These are phyloP conservation scores for Bimastos eiseni DNA, from an alignment of 2,888 invertebrate genomes.

Conservation along the genomic window DNA sequence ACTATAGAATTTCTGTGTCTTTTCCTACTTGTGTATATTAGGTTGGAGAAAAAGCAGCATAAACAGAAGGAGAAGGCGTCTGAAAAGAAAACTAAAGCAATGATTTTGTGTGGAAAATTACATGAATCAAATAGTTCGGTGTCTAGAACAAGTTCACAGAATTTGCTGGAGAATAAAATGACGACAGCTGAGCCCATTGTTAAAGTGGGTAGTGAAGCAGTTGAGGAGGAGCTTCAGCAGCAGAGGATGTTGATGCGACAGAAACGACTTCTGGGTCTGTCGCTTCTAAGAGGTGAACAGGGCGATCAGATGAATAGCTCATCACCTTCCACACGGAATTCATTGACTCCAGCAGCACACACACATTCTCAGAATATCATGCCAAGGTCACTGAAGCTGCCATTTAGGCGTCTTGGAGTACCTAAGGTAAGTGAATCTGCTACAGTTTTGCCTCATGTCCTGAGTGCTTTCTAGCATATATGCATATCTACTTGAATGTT, in stretches of 20 bases:
- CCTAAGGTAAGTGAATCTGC: background rate
- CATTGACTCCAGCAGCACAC: background rate
- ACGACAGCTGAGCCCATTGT: background rate
- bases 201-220: background rate
- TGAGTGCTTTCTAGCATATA: background rate
- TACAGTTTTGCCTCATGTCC: background rate
- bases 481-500: background rate
- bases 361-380: background rate
- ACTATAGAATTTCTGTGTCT: background rate
- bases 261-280: background rate
- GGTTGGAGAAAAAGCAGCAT: background rate
- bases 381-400: background rate
- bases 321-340: background rate
- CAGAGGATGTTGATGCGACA: conserved; percentile 28
- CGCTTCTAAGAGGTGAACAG: conserved; percentile 7
- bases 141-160: conserved; percentile 9
- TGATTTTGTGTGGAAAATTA: background rate
- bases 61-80: background rate
- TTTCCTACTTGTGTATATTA: background rate
- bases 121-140: background rate
- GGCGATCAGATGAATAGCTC: background rate
- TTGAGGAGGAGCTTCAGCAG: conserved; percentile 29
- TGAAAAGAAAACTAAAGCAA: background rate
- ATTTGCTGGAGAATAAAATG: background rate
- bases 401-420: background rate